These are phyloP conservation scores for Aythya baeri DNA, from an alignment of 2,113 vertebrate species.

Conservation along the genomic window DNA sequence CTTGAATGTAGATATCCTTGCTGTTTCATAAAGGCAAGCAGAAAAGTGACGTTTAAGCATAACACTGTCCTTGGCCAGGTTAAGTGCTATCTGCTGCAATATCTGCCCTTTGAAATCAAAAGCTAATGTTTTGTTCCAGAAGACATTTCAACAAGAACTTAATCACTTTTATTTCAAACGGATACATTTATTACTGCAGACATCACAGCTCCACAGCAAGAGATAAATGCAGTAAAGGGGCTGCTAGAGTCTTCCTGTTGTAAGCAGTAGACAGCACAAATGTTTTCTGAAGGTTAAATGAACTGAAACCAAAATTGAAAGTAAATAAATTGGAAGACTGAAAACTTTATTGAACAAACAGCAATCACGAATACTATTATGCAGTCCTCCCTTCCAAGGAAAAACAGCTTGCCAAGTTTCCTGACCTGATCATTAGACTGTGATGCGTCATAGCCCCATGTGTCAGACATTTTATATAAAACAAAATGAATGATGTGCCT, in stretches of 20 bases:
- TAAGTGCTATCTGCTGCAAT: slow-evolving; percentile 18
- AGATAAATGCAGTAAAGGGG: slow-evolving; percentile 54
- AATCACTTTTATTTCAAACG: slow-evolving; percentile 51
- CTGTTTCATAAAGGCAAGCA: neutral
- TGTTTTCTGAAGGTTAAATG: slow-evolving; percentile 70
- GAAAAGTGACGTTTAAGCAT: neutral
- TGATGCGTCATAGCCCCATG: neutral
- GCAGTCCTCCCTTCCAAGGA: neutral
- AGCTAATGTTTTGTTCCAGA: slow-evolving; percentile 63
- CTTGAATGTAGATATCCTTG: neutral
- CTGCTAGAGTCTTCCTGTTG: slow-evolving; percentile 13
- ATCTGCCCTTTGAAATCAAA: slow-evolving; percentile 53
- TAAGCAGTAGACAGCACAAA: slow-evolving; percentile 18
- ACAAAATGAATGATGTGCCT: neutral
- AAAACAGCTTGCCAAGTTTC: neutral
- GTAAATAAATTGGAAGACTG: slow-evolving; percentile 61
- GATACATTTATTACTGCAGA: slow-evolving; percentile 63
- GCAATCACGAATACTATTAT: neutral
- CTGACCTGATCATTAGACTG: neutral
- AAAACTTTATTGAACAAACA: slow-evolving; percentile 52
- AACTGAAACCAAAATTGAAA: slow-evolving; percentile 64
- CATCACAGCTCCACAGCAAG: slow-evolving; percentile 3
- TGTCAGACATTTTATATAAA: neutral
- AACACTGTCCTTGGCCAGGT: slow-evolving; percentile 54
- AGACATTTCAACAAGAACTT: slow-evolving; percentile 56